Base-by-base conservation (phyloP, 2,888 invertebrate genomes). In the Chalcosyrphus nemorum region DNA sequence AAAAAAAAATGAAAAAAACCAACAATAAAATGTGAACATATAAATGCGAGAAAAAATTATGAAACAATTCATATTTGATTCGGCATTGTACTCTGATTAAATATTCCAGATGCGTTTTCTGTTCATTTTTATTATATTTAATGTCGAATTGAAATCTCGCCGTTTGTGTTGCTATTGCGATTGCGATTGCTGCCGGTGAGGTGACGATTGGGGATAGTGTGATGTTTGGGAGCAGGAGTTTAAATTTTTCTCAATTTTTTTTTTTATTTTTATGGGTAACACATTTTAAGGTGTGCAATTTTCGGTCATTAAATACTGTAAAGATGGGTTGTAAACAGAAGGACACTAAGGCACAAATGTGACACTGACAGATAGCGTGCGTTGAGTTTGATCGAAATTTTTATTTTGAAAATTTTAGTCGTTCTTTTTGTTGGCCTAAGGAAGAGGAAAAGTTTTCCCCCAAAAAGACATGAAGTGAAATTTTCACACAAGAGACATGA, bases 61-160 rank as follows among this genome's bases (percentile, higher is more conserved):
- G 80, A 84, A 84, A 80, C 84, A 80, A 78, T 84, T 84, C 84
- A 84, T 80, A 84, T 84, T 84, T 84, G 84, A 70, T 80, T 75
- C 66, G 74, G 70, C 27, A 65, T 57, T 70, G 50, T 41, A 59
- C 15, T 75, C 72, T 75, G 57, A 84, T 84, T 84, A 70, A 45
- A 59, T 75, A 84, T 84, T 84, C 84, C 21, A 32, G 29, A 74
- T 70, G 84, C 84, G 84, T 84, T 70, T 63, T 72, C n/a, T 75
- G 19, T 65, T 68, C 17, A 41, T 63, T 72, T 77, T 74, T 74
- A 50, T 59, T 29, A 61, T 63, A 38, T 21, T n/a, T 66, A 24
- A 50, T 52, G 65, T 52, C 21, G 47, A 50, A 35, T 41, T 27
- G 43, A 54, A 43, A n/a, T 7, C 38, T 41, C 27, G 13, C 5